Evolutionary conservation across 2,888 invertebrate species (phyloP), one percentile per base, ranked within the genome.

Genomic region (Aromia moschata): DNA sequence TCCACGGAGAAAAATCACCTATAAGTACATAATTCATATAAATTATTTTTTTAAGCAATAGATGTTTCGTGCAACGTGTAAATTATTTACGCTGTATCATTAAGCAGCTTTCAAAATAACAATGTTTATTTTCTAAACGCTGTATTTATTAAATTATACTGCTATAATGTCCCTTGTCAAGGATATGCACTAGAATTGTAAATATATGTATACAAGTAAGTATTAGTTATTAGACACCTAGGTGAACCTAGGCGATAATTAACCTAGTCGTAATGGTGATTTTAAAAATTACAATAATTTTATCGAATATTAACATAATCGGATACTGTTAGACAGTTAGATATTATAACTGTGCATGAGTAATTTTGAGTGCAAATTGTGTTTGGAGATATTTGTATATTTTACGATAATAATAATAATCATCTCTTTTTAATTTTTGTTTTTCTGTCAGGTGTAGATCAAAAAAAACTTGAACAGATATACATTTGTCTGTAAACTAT

Each of bases 321-420:
- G 30, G 17, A 37, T 49, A 49, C 38, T 49, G 49, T 40, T 49
- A 49, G 11, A 40, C 25, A 49, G 38, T n/a, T n/a, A n/a, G n/a
- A 30, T 49, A 40, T 20, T 49, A 20, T 49, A 49, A 40, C 49
- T 37, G 49, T 49, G 25, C 25, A 2, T 25, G 25, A n/a, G n/a
- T 25, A 25, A 25, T 25, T 3, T 25, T 25, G 7, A 25, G 25
- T 25, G 25, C 25, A 25, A 25, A 5, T 5, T 25, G 25, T 25
- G 7, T 7, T 25, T 25, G 25, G n/a, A n/a, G n/a, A n/a, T n/a
- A n/a, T n/a, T n/a, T n/a, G n/a, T n/a, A n/a, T n/a, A n/a, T n/a
- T n/a, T n/a, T n/a, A n/a, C n/a, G n/a, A n/a, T n/a, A n/a, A n/a
- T n/a, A n/a, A n/a, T n/a, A n/a, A n/a, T n/a, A n/a, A n/a, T n/a